phyloP scores from a whole-genome alignment of 2,797 vertebrate genomes.

The Lophotriccus pileatus region DNA sequence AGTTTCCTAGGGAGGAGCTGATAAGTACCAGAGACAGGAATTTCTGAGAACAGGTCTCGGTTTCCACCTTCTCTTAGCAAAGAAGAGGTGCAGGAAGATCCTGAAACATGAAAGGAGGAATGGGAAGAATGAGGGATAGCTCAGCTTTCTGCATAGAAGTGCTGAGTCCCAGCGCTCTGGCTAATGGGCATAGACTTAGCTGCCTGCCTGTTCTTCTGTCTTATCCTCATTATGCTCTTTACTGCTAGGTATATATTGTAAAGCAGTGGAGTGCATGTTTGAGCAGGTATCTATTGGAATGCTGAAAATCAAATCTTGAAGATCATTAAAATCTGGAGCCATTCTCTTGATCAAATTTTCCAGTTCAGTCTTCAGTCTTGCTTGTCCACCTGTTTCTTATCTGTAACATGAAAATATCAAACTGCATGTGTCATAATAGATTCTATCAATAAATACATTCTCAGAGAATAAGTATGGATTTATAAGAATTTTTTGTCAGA shows the following conservation, averaged over 20 bases:
- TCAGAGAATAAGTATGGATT: not conserved
- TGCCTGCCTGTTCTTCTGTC: not conserved
- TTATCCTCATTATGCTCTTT: not conserved
- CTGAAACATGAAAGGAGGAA: not conserved
- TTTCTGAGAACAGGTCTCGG: not conserved
- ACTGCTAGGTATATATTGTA: not conserved
- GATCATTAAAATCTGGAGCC: not conserved
- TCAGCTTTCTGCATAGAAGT: not conserved
- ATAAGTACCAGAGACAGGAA: not conserved
- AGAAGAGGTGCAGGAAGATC: not conserved
- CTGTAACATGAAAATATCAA: not conserved
- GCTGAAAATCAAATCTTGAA: not conserved
- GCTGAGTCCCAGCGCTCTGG: not conserved
- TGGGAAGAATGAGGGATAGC: not conserved
- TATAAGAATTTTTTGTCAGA: not conserved
- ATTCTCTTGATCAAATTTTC: not conserved
- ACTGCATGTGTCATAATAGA: not conserved
- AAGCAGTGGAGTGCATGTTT: not conserved
- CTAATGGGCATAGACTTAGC: not conserved
- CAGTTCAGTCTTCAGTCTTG: not conserved
- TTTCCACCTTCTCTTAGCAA: not conserved
- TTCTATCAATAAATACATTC: accelerated
- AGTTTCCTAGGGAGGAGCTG: not conserved
- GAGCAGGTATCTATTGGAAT: not conserved
- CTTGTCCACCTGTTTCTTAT: not conserved